Evolutionary conservation across 2,113 vertebrate genomes (phyloP).

Genomic region (Formicarius rufipectus): DNA sequence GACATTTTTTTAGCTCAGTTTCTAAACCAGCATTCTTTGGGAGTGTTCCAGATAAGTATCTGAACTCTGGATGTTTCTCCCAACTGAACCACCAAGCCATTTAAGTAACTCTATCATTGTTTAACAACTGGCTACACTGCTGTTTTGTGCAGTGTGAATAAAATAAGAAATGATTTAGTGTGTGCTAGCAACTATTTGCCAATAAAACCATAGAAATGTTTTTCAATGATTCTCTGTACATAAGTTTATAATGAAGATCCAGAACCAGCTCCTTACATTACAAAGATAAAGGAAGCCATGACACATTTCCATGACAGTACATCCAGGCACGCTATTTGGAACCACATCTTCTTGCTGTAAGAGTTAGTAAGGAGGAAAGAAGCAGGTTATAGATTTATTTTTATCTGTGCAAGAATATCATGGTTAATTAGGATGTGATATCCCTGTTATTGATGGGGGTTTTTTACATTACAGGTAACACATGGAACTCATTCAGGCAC

Average conservation of each 20-base stretch:
- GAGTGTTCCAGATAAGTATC: background rate
- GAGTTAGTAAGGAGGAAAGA: background rate
- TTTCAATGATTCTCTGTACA: background rate
- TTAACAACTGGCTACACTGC: background rate
- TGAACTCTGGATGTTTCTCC: background rate
- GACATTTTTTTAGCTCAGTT: background rate
- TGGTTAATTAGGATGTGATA: conserved; percentile 7
- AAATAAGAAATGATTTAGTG: conserved; percentile 1
- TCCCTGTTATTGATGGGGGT: background rate
- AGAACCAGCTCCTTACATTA: background rate
- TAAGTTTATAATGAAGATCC: background rate
- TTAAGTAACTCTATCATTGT: background rate
- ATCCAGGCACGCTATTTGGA: background rate
- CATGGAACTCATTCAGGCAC: background rate
- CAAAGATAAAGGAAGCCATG: background rate
- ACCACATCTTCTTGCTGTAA: background rate
- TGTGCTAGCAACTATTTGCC: background rate
- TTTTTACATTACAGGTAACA: background rate
- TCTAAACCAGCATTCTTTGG: conserved; percentile 4
- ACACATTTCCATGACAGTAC: background rate
- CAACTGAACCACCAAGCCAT: background rate
- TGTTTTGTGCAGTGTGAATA: background rate
- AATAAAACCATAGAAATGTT: background rate
- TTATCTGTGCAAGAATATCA: background rate
- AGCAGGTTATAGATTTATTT: background rate